A percentile compares a stretch with the other conserved stretches of the same genome.
phyloP scores from a whole-genome alignment of 2,113 vertebrate genomes.

The Neotragus pygmaeus region DNA sequence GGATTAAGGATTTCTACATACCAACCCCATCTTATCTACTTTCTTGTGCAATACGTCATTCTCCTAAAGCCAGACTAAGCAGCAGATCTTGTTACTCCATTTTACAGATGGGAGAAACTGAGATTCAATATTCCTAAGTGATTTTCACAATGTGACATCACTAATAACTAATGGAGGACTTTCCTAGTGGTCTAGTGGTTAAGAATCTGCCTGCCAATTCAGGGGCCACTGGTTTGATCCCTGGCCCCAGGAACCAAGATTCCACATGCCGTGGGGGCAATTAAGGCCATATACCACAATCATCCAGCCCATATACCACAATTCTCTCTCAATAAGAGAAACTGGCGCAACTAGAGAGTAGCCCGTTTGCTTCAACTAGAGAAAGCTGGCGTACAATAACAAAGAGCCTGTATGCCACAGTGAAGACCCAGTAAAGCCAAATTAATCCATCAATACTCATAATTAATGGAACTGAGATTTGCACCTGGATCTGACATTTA shows the following conservation, averaged over 20 bases:
- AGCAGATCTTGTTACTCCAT: background rate
- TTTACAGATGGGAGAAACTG: background rate
- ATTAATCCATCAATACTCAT: background rate
- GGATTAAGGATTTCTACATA: background rate
- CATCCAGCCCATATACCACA: no score
- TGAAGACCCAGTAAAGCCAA: background rate
- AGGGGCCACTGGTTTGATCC: background rate
- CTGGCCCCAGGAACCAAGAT: background rate
- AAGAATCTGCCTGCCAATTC: background rate
- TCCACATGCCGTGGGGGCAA: background rate
- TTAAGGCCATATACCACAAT: background rate
- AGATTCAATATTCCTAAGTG: background rate
- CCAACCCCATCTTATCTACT: background rate
- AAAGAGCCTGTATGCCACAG: background rate
- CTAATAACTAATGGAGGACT: background rate
- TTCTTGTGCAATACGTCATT: background rate
- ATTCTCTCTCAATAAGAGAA: background rate
- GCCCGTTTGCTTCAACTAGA: background rate
- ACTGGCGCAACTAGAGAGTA: background rate
- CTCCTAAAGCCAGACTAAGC: background rate
- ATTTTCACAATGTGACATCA: background rate
- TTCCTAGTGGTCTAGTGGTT: background rate
- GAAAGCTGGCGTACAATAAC: background rate
- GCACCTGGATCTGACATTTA: background rate
- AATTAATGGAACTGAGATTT: background rate